Base-by-base conservation (phyloP, 2,113 vertebrate species). In the Notarius quadriscutis region DNA sequence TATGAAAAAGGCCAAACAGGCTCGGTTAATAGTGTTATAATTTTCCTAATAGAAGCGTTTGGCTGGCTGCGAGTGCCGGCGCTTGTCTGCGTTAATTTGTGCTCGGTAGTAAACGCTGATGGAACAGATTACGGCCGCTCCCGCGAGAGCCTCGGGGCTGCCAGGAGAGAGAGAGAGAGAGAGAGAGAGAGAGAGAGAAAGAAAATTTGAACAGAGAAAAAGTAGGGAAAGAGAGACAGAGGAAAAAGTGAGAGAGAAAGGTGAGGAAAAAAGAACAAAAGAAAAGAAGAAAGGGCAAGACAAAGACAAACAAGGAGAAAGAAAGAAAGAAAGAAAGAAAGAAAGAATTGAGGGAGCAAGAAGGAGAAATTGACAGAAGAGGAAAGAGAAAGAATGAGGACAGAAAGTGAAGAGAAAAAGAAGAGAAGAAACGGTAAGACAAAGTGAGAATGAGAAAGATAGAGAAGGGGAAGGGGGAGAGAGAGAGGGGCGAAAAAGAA, bases 81-180 rank as follows among this genome's bases (percentile, higher is more conserved):
- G 93, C 93, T 94, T 94, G 94, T 94, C 94, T 95, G 92, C 91
- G 94, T 91, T 94, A 92, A 92, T 93, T 93, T 84, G 63, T 93
- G 94, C 92, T 94, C 89, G 69, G 93, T 93, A 93, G 92, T 94
- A 94, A 93, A 94, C 92, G 94, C 94, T 94, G 93, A 96, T 94
- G 94, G 94, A 95, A 94, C 91, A 94, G 93, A 95, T 95, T 94
- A 95, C 92, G 90, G 87, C 63, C 90, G 90, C 90, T 91, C 93
- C 93, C 92, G 58, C 12, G 89, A 93, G 88, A 89, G 90, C 90
- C 85, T 88, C 77, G 87, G 88, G 91, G 90, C 88, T 92, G 87
- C 91, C 93, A 91, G 88, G 94, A 60, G 69, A 62, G 58, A 62
- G 0, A 12, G 62, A 14, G 22, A 2, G 27, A 6, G 72, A 5